A percentile compares a stretch with the other conserved stretches of the same genome.
Evolutionary conservation across 1,140 invertebrate genomes (phyloP).

Genomic region (Palaemon carinicauda): DNA sequence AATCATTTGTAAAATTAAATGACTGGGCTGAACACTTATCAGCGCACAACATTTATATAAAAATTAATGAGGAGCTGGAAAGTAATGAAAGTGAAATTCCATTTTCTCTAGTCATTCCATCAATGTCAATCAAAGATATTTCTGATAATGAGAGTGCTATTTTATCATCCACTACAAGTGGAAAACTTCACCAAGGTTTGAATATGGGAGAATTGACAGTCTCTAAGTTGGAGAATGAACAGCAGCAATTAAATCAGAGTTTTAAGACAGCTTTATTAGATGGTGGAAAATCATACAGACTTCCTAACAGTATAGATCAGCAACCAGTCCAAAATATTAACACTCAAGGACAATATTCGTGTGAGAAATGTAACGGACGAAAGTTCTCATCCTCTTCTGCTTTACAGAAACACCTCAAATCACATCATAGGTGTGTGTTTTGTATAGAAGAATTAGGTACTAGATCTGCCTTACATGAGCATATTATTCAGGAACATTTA

Average conservation of each 20-base stretch:
- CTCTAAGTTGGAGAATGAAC: constrained; percentile 26
- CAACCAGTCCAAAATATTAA: not conserved
- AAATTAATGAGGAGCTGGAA: constrained; percentile 29
- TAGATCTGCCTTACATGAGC: not conserved
- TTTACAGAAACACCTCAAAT: constrained; percentile 30
- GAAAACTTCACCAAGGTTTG: not conserved
- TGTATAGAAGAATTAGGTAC: constrained; percentile 27
- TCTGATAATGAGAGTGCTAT: not conserved
- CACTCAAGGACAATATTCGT: constrained; percentile 6
- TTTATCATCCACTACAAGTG: not conserved
- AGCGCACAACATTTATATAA: constrained; percentile 41
- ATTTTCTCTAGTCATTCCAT: constrained; percentile 11
- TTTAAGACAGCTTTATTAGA: not conserved
- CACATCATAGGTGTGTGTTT: constrained; percentile 30
- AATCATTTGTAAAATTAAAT: constrained; percentile 22
- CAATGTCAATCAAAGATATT: not conserved
- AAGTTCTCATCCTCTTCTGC: constrained; percentile 3
- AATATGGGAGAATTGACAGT: constrained; percentile 19
- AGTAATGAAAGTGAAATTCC: constrained; percentile 23
- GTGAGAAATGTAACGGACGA: constrained; percentile 15
- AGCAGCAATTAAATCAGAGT: not conserved
- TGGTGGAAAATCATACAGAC: constrained; percentile 17
- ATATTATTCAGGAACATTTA: constrained; percentile 35
- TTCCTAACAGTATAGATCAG: constrained; percentile 12
- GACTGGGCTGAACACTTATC: constrained; percentile 39